Evolutionary conservation across 2,797 vertebrate genomes (phyloP).

Genomic region (Morelia viridis): DNA sequence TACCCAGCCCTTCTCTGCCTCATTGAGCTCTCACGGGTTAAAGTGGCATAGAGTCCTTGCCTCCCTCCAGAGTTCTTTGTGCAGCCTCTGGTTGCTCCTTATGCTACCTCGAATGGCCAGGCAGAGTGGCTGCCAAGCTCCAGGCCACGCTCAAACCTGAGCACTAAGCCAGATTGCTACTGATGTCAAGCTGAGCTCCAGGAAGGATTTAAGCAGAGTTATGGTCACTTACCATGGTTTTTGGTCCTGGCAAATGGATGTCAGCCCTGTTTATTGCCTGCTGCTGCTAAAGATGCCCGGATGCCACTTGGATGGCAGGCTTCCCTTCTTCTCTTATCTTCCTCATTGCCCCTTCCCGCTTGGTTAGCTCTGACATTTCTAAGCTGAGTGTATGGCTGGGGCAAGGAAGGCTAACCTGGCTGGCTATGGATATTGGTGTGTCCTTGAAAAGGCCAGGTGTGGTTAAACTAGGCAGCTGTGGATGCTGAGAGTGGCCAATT

Average conservation of each 20-base stretch:
- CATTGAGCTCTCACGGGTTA: neutral
- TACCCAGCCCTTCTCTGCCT: neutral
- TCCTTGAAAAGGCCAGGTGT: neutral
- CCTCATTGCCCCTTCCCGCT: neutral
- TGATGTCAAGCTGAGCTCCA: neutral
- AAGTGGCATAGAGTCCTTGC: neutral
- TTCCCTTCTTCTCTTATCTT: neutral
- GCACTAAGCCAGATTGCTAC: neutral
- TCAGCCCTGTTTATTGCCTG: neutral
- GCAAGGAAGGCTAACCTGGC: neutral
- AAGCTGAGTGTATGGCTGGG: neutral
- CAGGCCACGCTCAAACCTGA: neutral
- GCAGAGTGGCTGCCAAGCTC: neutral
- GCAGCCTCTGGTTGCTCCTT: neutral
- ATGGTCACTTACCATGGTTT: neutral
- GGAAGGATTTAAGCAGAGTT: neutral
- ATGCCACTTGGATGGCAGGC: neutral
- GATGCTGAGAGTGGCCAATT: neutral
- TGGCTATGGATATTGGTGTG: neutral
- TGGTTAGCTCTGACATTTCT: neutral
- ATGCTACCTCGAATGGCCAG: neutral
- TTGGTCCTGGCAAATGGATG: neutral
- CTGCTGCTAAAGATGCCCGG: neutral
- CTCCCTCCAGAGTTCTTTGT: neutral
- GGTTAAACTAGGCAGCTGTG: neutral